Base-by-base conservation (phyloP, 2,113 vertebrate species). In the Oenanthe melanoleuca region DNA sequence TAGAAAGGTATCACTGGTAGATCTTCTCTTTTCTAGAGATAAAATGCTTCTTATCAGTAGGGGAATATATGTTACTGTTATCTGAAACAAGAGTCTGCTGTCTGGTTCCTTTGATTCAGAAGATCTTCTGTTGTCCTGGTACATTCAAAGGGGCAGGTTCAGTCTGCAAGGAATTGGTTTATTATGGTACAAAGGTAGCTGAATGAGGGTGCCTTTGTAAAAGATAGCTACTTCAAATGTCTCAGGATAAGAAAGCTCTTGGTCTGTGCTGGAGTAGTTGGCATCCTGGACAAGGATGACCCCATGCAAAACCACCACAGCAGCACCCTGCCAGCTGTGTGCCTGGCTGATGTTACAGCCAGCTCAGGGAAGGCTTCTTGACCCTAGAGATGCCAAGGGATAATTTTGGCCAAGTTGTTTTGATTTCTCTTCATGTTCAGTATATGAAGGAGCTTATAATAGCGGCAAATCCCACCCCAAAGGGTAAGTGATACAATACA, bases 11-110 rank as follows among this genome's bases (percentile, higher is more conserved):
- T 93, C 70, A 34, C 81, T 89, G 89, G 56, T 90, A 94, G 85
- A 74, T 94, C 74, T 88, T 71, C 78, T 65, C 25, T 85, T 79
- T 97, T 94, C n/a, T 50, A 90, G 91, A 92, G 93, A 80, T 86
- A 89, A 93, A 95, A 86, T 86, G 16, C 56, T 88, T 75, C n/a
- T 78, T 91, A 92, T 47, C 29, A 34, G 72, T 94, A 66, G 80
- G 60, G 53, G 88, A 80, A 86, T 85, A 38, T 80, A 52, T 77
- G 64, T 87, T 91, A 33, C 84, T 88, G 59, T 93, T 89, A 80
- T 44, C 81, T 95, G 84, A 87, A 94, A 89, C 74, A 86, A 82
- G 91, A 85, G 50, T 60, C 80, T 93, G 34, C 61, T 5, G 3
- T 71, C 66, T 89, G 26, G 74, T 82, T 88, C 75, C 67, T 88